Evolutionary conservation across 2,888 invertebrate genomes (phyloP), one percentile per base, ranked within the genome.

Genomic region (Caenorhabditis uteleia): DNA sequence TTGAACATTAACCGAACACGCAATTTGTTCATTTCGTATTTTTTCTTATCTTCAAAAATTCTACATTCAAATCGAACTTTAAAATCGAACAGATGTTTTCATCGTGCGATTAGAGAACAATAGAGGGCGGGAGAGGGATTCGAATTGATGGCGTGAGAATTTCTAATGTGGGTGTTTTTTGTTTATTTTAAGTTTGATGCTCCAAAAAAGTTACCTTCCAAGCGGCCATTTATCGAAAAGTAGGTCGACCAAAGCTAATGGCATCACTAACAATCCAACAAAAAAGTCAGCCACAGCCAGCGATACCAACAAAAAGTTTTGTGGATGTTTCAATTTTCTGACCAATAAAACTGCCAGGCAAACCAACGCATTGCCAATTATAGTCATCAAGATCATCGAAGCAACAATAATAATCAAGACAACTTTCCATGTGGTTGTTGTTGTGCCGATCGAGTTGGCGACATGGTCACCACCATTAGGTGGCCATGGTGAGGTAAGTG

Each of bases 321-420:
- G 59, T 1, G 77, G 77, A 26, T 74, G 58, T 56, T 85, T 84
- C 8, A 87, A 77, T 61, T 85, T 84, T 33, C 84, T 83, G 2
- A 87, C 87, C 23, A 86, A 78, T n/a, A 83, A 82, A n/a, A 87
- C 86, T 0, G 87, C 86, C 8, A 85, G 82, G 64, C 87, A 86
- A 27, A 87, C 87, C 47, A 87, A 80, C 12, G 84, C 82, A 77
- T 87, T 87, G 23, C 87, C 87, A 20, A 87, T 79, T 10, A 86
- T 80, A 5, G 87, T 87, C 45, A 83, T 82, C 4, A 85, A 61
- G 45, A 86, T 86, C 68, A 87, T 78, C 12, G 79, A 66, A 20
- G 74, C 47, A 47, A 82, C 91, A n/a, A 74, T 44, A 10, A 77
- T 16, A 20, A 50, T 50, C 12, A 72, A 34, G 12, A 68, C 4